Evolutionary conservation across 2,113 vertebrate genomes (phyloP).

Genomic region (Nestor notabilis): DNA sequence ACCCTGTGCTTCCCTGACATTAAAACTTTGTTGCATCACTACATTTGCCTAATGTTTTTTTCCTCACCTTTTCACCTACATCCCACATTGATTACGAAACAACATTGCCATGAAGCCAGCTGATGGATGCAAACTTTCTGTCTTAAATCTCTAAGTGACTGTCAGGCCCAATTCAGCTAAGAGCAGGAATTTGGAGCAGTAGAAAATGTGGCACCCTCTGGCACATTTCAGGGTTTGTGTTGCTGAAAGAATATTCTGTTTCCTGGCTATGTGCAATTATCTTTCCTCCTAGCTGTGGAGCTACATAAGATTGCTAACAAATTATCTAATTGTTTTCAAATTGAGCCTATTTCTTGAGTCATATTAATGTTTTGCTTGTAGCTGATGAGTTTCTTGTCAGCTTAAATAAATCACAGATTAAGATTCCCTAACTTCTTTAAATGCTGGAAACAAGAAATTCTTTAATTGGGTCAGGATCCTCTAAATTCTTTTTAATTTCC

Average conservation of each 20-base stretch:
- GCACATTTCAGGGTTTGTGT: background rate
- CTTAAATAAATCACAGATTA: background rate
- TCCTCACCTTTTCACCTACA: background rate
- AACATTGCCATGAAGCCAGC: fast-evolving
- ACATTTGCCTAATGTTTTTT: background rate
- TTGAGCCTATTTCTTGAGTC: background rate
- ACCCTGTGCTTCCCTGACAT: background rate
- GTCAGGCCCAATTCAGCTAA: fast-evolving
- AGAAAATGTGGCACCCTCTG: fast-evolving
- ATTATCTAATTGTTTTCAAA: constrained; percentile 1
- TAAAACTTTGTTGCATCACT: background rate
- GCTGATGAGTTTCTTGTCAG: background rate
- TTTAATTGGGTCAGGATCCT: background rate
- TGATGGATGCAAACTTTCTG: background rate
- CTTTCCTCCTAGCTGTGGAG: background rate
- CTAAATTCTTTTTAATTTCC: background rate
- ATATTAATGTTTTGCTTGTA: background rate
- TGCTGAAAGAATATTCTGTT: background rate
- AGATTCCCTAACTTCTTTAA: background rate
- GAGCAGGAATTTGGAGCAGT: background rate
- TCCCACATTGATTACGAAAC: background rate
- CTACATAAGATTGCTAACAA: background rate
- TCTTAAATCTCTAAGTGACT: background rate
- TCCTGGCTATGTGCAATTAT: background rate
- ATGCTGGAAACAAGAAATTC: fast-evolving